Base-by-base conservation (phyloP, 1,140 invertebrate genomes). In the Rhyzopertha dominica region DNA sequence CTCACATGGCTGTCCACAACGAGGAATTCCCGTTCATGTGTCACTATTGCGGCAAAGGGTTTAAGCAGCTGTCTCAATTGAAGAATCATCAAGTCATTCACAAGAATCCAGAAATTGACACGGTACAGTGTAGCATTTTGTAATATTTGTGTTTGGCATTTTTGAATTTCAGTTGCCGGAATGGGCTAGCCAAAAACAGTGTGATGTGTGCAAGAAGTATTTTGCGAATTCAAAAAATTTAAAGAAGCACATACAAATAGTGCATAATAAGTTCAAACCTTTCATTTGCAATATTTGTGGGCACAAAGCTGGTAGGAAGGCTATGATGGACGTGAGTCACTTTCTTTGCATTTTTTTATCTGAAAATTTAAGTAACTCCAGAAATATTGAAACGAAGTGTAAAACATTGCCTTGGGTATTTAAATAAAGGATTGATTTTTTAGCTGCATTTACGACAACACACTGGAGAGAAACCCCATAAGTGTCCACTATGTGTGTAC, bases 281-380 rank as follows among this genome's bases (percentile, higher is more conserved):
- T 87, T 82, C 52, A 76, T 81, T 22, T 90, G 87, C 55, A 78
- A 77, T 44, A 80, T 84, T 39, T 90, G 87, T 62, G 82, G 81
- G 5, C 81, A 87, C 56, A 79, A 81, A 36, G 80, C 79, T 29
- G 76, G 81, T 1, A 68, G 79, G 19, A 83, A 84, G 58, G 78
- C 79, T 2, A 80, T 79, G 70, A 56, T 87, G 9, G 74, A 82
- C 51, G 76, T 74, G 65, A 82, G 58, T 46, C 25, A 42, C 9
- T n/a, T 13, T 5, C 10, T 23, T 12, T 12, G 18, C 43, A 28
- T 45, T 16, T 14, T 13, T 43, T 7, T 37, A 8, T 22, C 22
- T 37, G 9, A 20, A 37, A 16, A 22, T 10, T 39, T 14, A 2
- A 39, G 19, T 39, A n/a, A n/a, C n/a, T n/a, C n/a, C n/a, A n/a